phyloP scores from a whole-genome alignment of 1,140 invertebrate species.

The Drosophila kohkoa region DNA sequence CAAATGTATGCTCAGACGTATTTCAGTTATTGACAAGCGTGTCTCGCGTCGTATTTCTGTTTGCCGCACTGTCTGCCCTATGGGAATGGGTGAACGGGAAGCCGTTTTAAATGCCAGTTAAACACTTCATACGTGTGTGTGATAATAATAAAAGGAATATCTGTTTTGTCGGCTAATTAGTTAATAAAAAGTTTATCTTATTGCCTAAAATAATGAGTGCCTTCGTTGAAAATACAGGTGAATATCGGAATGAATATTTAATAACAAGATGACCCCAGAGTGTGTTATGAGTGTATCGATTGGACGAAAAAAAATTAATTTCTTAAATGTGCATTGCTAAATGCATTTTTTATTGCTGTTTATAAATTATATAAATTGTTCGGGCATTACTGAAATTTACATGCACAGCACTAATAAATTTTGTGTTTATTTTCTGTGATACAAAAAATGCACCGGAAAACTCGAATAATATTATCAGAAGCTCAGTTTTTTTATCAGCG shows the following conservation, averaged over 20 bases:
- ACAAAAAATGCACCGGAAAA: neutral
- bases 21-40: conserved; percentile 58
- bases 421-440: conserved; percentile 10
- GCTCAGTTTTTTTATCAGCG: no score
- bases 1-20: conserved; percentile 56
- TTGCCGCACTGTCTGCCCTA: conserved; percentile 1
- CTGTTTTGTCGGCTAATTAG: neutral
- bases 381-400: conserved; percentile 3
- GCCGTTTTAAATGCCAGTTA: neutral
- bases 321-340: neutral
- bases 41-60: neutral
- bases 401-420: conserved; percentile 18
- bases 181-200: conserved; percentile 2
- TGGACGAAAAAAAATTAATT: neutral
- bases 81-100: conserved; percentile 4
- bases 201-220: conserved; percentile 33
- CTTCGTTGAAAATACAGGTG: conserved; percentile 43
- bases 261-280: neutral
- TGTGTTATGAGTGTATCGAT: neutral
- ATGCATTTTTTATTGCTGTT: conserved; percentile 30
- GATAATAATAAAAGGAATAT: neutral
- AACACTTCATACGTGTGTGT: neutral
- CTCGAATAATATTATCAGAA: no score
- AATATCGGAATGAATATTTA: conserved; percentile 34
- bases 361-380: conserved; percentile 9